These are phyloP conservation scores for Oncorhynchus clarkii DNA, from an alignment of 2,113 vertebrate genomes.

Conservation along the genomic window DNA sequence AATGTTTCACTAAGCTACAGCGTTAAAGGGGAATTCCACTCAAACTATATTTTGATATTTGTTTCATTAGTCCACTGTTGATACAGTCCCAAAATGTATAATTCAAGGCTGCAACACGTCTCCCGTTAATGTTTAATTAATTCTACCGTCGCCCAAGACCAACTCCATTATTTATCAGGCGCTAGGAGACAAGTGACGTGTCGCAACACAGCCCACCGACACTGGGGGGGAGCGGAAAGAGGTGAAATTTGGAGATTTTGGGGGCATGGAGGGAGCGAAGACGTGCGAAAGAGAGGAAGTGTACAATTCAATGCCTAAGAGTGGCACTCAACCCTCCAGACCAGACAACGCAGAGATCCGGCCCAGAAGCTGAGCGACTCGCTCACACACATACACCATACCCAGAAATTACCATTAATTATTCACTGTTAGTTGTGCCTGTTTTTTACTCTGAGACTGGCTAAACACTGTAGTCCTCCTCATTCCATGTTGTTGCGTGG, in stretches of 20 bases:
- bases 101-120: conserved; percentile 73
- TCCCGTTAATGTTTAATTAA: conserved; percentile 85
- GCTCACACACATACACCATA: too few relatives aligned
- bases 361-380: conserved; percentile 11
- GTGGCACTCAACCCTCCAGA: conserved; percentile 66
- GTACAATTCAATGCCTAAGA: conserved; percentile 76
- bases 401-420: too few relatives aligned
- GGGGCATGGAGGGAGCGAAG: conserved; percentile 70
- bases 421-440: too few relatives aligned
- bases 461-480: too few relatives aligned
- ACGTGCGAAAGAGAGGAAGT: conserved; percentile 54
- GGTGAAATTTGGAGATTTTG: conserved; percentile 65
- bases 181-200: conserved; percentile 76
- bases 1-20: too few relatives aligned
- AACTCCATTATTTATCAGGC: conserved; percentile 84
- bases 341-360: conserved; percentile 64
- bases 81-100: conserved; percentile 32
- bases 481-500: too few relatives aligned
- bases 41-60: too few relatives aligned
- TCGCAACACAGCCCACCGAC: conserved; percentile 79
- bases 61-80: too few relatives aligned
- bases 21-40: too few relatives aligned
- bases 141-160: conserved; percentile 69
- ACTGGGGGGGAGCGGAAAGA: conserved; percentile 58
- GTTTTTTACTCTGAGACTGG: too few relatives aligned